Base-by-base conservation (phyloP, 2,888 invertebrate genomes). In the Chloroclystis v-ata region DNA sequence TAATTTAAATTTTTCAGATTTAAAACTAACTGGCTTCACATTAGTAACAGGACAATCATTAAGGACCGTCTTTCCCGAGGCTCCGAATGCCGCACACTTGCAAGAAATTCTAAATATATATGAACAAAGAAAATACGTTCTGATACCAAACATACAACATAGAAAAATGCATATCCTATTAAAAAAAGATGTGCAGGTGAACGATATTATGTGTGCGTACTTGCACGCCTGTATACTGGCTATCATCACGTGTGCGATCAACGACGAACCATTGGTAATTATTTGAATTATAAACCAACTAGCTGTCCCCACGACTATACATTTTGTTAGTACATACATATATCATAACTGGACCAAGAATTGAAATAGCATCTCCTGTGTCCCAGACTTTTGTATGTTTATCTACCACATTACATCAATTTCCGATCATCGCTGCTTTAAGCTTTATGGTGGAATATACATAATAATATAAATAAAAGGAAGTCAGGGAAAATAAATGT, bases 171-270 rank as follows among this genome's bases (percentile, higher is more conserved):
- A 89, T 65, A 81, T 94, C 12, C 69, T 89, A 26, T 67, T 94
- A 1, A 84, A 89, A 48, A 82, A 89, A 37, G 72, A 84, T n/a
- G 87, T 89, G 13, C 67, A 63, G 0, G 65, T 89, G 0, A 73
- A 75, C 39, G 91, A 92, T 57, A 79, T 92, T n/a, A 65, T 95
- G 7, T 87, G 90, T 64, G 91, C 91, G 4, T 94, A 93, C 69
- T 92, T 92, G 58, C 91, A 94, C 63, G 92, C 93, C 4, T 89
- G 91, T 16, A 68, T 93, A 43, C 78, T 91, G 12, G 68, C 82
- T 0, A 65, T 73, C 6, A 52, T 75, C 1, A 71, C 60, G 0
- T 78, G 75, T 48, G 71, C 78, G 2, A 64, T 84, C 54, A 79
- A 83, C 63, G 68, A 70, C 52, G 56, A 59, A 45, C 38, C 64